Base-by-base conservation (phyloP, 2,888 invertebrate genomes). In the Ceraclea dissimilis region DNA sequence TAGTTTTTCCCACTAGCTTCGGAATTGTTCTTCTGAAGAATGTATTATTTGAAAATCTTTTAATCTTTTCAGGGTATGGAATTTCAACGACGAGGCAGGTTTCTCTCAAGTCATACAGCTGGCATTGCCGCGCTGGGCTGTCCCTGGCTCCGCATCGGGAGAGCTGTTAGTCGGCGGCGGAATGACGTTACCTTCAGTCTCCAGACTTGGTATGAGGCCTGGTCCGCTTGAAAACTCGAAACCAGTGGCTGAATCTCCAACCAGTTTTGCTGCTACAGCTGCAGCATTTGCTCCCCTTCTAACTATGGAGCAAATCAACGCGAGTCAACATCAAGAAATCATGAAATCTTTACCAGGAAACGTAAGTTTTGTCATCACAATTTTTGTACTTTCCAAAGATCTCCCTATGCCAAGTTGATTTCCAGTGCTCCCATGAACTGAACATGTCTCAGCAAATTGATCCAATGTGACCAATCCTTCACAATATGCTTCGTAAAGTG, bases 51-150 rank as follows among this genome's bases (percentile, higher is more conserved):
- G n/a, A n/a, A n/a, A n/a, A 26, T 6, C 16, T 13, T 39, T 39
- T 39, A 39, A 39, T 39, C 5, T 20, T 71, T 74, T 47, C 70
- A 84, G 84, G 66, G 79, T 84, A 58, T 84, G 84, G 83, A 84
- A 83, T 66, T 84, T 83, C 71, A 84, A 84, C 65, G 84, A 84
- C 66, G 84, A 84, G 68, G 82, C 84, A 0, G 84, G 84, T 1
- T 84, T 83, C 66, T 84, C 84, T 0, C 84, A 84, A 75, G 84
- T 84, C 0, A 69, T 84, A 0, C 84, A 84, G 65, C 72, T 84
- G 1, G 82, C 82, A 60, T 74, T 84, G 1, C 84, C 84, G 1
- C 79, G 78, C 52, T 82, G 81, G 2, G 81, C 83, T 1, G 81
- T 84, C 0, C 83, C 84, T 1, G 84, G 84, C 0, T 82, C 84